phyloP scores from a whole-genome alignment of 2,888 invertebrate species.

The Archips xylosteana region DNA sequence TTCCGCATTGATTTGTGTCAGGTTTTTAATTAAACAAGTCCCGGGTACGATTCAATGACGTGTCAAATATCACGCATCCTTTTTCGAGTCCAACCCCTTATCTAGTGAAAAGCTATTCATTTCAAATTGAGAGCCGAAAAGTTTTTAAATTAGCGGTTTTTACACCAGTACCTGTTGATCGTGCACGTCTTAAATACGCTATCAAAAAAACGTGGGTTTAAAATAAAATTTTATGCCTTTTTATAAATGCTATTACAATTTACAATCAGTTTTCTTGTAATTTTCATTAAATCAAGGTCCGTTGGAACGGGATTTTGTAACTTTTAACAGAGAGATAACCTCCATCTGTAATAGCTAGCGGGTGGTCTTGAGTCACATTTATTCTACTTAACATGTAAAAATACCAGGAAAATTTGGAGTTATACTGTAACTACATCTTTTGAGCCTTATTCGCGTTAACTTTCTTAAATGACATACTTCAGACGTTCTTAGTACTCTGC shows the following conservation, averaged over 20 bases:
- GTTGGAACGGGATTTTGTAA: too few species aligned
- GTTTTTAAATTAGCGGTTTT: conserved; percentile 3
- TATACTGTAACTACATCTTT: not conserved
- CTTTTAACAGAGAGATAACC: too few species aligned
- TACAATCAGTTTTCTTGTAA: too few species aligned
- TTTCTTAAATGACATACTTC: not conserved
- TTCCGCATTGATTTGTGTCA: not conserved
- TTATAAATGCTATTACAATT: too few species aligned
- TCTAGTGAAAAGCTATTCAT: not conserved
- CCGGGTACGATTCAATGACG: not conserved
- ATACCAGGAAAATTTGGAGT: not conserved
- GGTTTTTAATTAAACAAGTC: not conserved
- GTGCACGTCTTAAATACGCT: not conserved
- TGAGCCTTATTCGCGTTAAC: not conserved
- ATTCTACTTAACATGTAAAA: too few species aligned
- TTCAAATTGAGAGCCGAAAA: not conserved
- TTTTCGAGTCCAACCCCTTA: not conserved
- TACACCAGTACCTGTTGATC: conserved; percentile 1
- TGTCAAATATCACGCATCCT: not conserved
- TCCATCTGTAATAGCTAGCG: too few species aligned
- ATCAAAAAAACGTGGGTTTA: not conserved
- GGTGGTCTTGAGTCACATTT: too few species aligned
- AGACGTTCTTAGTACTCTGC: not conserved
- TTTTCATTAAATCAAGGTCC: too few species aligned
- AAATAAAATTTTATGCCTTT: too few species aligned